phyloP scores from a whole-genome alignment of 1,140 invertebrate species.

The Pectinophora gossypiella region DNA sequence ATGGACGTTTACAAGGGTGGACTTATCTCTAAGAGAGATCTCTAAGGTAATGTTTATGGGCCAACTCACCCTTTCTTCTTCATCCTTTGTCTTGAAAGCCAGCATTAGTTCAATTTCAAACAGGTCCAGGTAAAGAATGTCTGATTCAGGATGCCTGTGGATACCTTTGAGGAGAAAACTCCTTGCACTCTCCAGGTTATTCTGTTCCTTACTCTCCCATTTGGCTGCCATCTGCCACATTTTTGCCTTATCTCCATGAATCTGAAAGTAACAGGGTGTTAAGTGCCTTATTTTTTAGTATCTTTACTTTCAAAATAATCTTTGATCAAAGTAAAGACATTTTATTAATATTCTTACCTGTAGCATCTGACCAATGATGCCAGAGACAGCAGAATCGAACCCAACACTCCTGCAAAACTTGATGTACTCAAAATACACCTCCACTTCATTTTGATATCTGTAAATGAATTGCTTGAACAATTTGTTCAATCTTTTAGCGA shows the following conservation, averaged over 20 bases:
- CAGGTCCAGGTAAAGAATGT: constrained; percentile 75
- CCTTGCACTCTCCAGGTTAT: constrained; percentile 80
- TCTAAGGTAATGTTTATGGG: too few relatives aligned
- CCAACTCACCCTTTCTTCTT: constrained; percentile 53
- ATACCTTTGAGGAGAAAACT: constrained; percentile 81
- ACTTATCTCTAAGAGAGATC: too few relatives aligned
- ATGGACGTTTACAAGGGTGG: too few relatives aligned
- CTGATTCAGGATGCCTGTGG: constrained; percentile 79
- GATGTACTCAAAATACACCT: constrained; percentile 83
- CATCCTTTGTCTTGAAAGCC: constrained; percentile 33
- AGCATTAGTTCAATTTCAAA: constrained; percentile 57
- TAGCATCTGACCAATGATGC: constrained; percentile 64
- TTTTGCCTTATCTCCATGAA: constrained; percentile 83
- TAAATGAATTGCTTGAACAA: constrained; percentile 79
- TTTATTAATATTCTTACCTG: constrained; percentile 36
- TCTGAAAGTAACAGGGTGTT: constrained; percentile 56
- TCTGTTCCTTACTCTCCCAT: constrained; percentile 84
- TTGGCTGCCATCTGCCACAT: constrained; percentile 84
- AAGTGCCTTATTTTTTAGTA: too few relatives aligned
- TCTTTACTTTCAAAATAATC: too few relatives aligned
- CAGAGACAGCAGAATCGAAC: constrained; percentile 54
- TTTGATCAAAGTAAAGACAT: too few relatives aligned
- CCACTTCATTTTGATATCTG: constrained; percentile 80
- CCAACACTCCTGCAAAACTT: constrained; percentile 82
- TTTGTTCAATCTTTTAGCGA: constrained; percentile 80